Evolutionary conservation across 2,113 vertebrate genomes (phyloP), one percentile per base, ranked within the genome.

Genomic region (Gadus macrocephalus): DNA sequence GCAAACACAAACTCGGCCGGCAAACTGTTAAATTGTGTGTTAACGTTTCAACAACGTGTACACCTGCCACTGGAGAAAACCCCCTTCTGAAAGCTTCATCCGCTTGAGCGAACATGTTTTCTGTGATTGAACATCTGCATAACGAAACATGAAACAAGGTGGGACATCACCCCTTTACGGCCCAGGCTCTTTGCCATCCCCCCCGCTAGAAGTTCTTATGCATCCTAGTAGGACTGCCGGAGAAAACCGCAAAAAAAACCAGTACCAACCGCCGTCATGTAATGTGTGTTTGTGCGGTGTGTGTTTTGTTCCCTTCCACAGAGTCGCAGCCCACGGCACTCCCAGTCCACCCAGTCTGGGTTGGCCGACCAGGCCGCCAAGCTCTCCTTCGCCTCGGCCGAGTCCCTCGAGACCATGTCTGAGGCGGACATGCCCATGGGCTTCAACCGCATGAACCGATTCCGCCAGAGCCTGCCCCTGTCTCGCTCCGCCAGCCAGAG

Each of bases 371-470:
- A 98, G 92, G 95, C 95, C 3, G 93, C 95, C 87, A 99, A 98
- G 84, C 92, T 99, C 72, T 98, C 97, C 28, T 99, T 95, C 4
- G 97, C 97, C 78, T 99, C 97, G 0, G 96, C 97, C 0, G 97
- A 98, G 75, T 96, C 96, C 78, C 83, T 98, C 93, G 97, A 98
- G 90, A 98, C 95, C 86, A 98, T 98, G 97, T 99, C 97, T 0
- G 96, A 99, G 83, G 95, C 97, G 0, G 96, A 98, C 91, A 91
- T 99, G 71, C 97, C 97, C n/a, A 73, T 98, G 64, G 95, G 96
- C 0, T 99, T 99, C 86, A 98, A 93, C 89, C 96, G 97, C 83
- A 98, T 97, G 94, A 98, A 98, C 86, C 95, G 97, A 15, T 96
- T 99, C 82, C 93, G 97, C 31, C 97, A 99, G 93, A 99, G 97